These are phyloP conservation scores for Acrobasis consociella DNA, from an alignment of 2,888 invertebrate genomes.

Conservation along the genomic window DNA sequence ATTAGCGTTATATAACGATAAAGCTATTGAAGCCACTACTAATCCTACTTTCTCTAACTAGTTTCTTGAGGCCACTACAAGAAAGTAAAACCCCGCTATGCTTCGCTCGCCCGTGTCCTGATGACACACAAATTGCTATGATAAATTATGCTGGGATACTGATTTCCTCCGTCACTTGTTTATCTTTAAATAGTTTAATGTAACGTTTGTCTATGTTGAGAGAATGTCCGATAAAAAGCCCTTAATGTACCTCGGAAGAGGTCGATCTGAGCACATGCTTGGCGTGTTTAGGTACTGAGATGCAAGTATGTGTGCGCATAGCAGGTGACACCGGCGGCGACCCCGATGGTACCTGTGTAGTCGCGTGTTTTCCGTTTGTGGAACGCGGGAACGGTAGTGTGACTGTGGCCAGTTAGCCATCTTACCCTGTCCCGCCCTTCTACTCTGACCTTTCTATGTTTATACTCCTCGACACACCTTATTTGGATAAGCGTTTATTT, in stretches of 20 bases:
- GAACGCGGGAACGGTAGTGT: slow-evolving; percentile 76
- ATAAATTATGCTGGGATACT: slow-evolving; percentile 69
- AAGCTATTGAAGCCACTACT: slow-evolving; percentile 63
- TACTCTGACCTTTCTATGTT: slow-evolving; percentile 57
- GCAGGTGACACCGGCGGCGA: slow-evolving; percentile 41
- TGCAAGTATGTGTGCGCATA: slow-evolving; percentile 37
- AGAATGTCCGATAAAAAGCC: neutral
- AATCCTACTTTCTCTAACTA: slow-evolving; percentile 81
- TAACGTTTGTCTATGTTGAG: neutral
- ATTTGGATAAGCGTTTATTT: slow-evolving; percentile 17
- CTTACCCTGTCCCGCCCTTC: slow-evolving; percentile 61
- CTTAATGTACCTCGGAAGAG: neutral
- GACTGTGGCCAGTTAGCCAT: slow-evolving; percentile 55
- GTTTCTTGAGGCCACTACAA: slow-evolving; percentile 77
- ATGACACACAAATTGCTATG: slow-evolving; percentile 76
- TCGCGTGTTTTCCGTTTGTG: slow-evolving; percentile 62
- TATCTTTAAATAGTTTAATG: slow-evolving; percentile 16
- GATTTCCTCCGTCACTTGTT: slow-evolving; percentile 40
- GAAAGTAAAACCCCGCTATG: slow-evolving; percentile 82
- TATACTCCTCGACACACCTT: slow-evolving; percentile 41
- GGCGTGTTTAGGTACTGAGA: slow-evolving; percentile 30
- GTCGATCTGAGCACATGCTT: slow-evolving; percentile 17
- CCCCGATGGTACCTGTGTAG: slow-evolving; percentile 52
- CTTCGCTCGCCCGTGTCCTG: slow-evolving; percentile 77
- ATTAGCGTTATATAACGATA: slow-evolving; percentile 67